phyloP scores from a whole-genome alignment of 2,888 invertebrate genomes.

The Norana najaformis region DNA sequence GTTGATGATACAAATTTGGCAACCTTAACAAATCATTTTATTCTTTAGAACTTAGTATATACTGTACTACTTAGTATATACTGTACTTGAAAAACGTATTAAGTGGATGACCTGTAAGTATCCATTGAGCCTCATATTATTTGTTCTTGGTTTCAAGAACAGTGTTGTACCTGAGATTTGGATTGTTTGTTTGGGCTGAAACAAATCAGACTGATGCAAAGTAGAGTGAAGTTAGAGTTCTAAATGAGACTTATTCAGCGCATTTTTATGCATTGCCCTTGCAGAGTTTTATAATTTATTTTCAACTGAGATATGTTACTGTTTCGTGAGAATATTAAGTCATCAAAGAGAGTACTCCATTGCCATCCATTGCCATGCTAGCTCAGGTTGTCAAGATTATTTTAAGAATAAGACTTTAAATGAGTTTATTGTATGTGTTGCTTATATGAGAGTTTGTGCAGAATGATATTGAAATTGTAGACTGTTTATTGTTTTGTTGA shows the following conservation, averaged over 20 bases:
- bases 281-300: no score
- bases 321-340: not conserved
- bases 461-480: not conserved
- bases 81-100: no score
- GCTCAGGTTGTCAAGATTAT: not conserved
- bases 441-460: not conserved
- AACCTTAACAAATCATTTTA: no score
- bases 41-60: no score
- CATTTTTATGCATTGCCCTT: conserved; percentile 4
- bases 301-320: not conserved
- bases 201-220: not conserved
- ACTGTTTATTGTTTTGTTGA: not conserved
- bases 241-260: not conserved
- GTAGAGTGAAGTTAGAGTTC: not conserved
- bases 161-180: no score
- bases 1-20: no score
- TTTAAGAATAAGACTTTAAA: not conserved
- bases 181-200: not conserved
- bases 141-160: no score
- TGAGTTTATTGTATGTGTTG: not conserved
- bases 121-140: no score
- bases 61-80: no score
- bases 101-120: no score
- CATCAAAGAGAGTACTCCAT: not conserved
- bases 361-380: not conserved